Base-by-base conservation (phyloP, 2,113 vertebrate species). In the Pelecanus crispus region DNA sequence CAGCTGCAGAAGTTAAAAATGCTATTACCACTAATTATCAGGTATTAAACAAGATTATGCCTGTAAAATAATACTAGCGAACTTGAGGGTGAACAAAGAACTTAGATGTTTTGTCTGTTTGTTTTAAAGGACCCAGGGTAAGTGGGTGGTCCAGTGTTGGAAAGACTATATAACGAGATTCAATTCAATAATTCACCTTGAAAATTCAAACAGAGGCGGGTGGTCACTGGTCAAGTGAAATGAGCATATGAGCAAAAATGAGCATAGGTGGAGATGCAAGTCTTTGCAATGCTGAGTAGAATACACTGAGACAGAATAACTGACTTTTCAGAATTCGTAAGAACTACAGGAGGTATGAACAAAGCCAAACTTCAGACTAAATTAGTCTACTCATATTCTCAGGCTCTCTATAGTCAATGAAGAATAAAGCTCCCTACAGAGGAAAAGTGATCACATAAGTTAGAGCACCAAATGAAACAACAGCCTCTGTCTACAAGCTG, bases 1-100 rank as follows among this genome's bases (percentile, higher is more conserved):
- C 81, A 95, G 94, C 94, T 97, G 92, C 81, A 94, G 70, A 95
- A 89, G 53, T 93, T 92, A 91, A 91, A 94, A 92, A 90, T 59
- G 34, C n/a, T 96, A 91, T 97, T 91, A 92, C 78, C 58, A 70
- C 55, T 91, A 94, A 94, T 95, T 96, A 92, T 88, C 70, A 85
- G 50, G 78, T 90, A 92, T 91, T 95, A 91, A 77, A 91, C 34
- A 80, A 77, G 45, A 95, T 92, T 95, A 68, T 90, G 71, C 18
- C 96, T 87, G 89, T 58, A 95, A 97, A 97, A 88, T 72, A 86
- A 95, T 73, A 91, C 55, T 44, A 80, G 66, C 3, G 4, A 94
- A 87, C 73, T 21, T 79, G 53, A 75, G 29, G 26, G 53, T 66
- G 84, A 95, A 95, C 66, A 75, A 95, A 95, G 92, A 78, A 61